Evolutionary conservation across 2,888 invertebrate genomes (phyloP).

Genomic region (Thysanoteuthis rhombus): DNA sequence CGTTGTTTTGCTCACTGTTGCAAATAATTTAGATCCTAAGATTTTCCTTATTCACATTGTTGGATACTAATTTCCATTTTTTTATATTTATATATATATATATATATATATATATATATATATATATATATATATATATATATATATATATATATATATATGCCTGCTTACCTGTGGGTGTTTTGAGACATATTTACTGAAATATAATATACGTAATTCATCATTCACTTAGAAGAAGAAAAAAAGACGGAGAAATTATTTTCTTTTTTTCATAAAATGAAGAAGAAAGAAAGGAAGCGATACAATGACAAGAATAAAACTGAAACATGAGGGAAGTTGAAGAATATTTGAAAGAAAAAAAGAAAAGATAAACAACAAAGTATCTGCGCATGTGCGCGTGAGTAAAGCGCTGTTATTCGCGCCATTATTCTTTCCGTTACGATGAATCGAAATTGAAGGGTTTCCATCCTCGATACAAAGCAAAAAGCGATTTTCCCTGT

Average conservation of each 20-base stretch:
- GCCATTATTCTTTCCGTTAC: background rate
- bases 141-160: no score
- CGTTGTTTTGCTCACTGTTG: no score
- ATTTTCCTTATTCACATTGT: no score
- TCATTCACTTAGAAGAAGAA: no score
- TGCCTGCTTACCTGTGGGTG: no score
- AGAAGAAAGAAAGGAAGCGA: background rate
- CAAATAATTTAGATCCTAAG: no score
- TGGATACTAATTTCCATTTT: no score
- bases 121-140: no score
- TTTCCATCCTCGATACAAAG: background rate
- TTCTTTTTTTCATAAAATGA: background rate
- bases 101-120: no score
- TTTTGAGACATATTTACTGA: no score
- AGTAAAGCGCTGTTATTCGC: background rate
- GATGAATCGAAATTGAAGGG: background rate
- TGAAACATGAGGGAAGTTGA: background rate
- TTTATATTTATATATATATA: no score
- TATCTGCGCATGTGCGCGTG: background rate
- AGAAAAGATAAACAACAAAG: background rate
- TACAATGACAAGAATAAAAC: background rate
- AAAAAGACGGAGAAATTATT: background rate
- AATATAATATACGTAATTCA: no score
- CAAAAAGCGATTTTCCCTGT: background rate
- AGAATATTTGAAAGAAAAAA: background rate